phyloP scores from a whole-genome alignment of 2,888 invertebrate species.

The Drosophila paucipuncta region DNA sequence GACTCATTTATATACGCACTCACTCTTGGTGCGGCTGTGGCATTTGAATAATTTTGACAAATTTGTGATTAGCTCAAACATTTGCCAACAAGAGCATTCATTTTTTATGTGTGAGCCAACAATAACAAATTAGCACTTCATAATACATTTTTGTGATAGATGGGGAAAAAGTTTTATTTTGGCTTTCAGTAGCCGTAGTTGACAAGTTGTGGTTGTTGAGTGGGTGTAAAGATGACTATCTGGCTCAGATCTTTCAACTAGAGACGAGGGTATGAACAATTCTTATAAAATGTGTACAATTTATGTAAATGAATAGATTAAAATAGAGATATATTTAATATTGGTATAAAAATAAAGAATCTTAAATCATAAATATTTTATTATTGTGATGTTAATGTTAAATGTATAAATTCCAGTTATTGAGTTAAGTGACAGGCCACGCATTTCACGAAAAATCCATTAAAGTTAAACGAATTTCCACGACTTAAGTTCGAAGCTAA shows the following conservation, averaged over 20 bases:
- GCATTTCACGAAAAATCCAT: background rate
- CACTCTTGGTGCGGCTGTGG: slow-evolving; percentile 26
- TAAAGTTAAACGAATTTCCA: background rate
- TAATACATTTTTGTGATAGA: slow-evolving; percentile 41
- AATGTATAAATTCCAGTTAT: background rate
- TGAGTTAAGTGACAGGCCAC: background rate
- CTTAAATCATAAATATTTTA: background rate
- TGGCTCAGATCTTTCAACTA: slow-evolving; percentile 22
- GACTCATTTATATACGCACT: background rate
- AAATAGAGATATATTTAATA: background rate
- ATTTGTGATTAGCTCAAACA: slow-evolving; percentile 74
- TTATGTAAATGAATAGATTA: background rate
- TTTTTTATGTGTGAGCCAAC: slow-evolving; percentile 55
- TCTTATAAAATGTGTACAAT: background rate
- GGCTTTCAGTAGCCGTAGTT: slow-evolving; percentile 12
- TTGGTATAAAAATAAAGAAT: background rate
- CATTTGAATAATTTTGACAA: slow-evolving; percentile 78
- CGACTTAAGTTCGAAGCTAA: slow-evolving; percentile 1
- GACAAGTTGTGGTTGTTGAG: slow-evolving; percentile 4
- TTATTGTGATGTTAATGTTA: too few species aligned
- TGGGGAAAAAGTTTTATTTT: slow-evolving; percentile 42
- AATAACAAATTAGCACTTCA: slow-evolving; percentile 70
- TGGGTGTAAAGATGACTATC: slow-evolving; percentile 11
- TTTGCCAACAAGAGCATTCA: slow-evolving; percentile 53
- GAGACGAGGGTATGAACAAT: background rate